Conservation (phyloP, 2,888 invertebrate species). For the Drosophila bunnanda region DNA sequence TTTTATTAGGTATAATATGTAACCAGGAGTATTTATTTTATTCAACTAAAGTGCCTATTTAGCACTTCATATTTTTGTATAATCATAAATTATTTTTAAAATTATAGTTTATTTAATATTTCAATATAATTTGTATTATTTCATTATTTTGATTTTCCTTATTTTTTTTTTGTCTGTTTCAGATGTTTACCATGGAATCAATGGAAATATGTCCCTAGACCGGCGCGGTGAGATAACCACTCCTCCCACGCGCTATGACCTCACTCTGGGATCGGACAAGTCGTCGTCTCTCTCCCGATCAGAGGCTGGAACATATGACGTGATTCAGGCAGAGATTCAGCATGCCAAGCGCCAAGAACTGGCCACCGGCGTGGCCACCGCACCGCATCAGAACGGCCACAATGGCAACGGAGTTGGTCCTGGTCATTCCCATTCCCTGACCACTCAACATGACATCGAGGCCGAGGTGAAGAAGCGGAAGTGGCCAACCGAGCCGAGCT, state of each 20-base stretch:
- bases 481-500: constrained; percentile 89
- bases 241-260: constrained; percentile 82
- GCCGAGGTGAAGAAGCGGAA: constrained; percentile 84
- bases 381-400: constrained; percentile 73
- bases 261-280: constrained; percentile 84
- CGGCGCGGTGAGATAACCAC: constrained; percentile 82
- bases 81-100: neutral
- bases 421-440: constrained; percentile 16
- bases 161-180: constrained; percentile 1
- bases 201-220: constrained; percentile 85
- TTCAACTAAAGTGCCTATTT: neutral
- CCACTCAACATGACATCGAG: constrained; percentile 69
- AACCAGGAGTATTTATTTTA: neutral
- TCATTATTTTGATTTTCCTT: constrained; percentile 11
- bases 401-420: constrained; percentile 52
- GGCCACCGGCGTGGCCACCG: constrained; percentile 72
- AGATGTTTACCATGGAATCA: constrained; percentile 84
- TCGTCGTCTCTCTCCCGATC: constrained; percentile 84
- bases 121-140: constrained; percentile 33
- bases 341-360: constrained; percentile 82
- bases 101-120: neutral
- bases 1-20: neutral
- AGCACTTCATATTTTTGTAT: neutral
- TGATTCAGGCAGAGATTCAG: constrained; percentile 84
- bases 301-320: constrained; percentile 84